Percentiles rank a stretch among this genome's conserved stretches.
Evolutionary conservation across 2,888 invertebrate genomes (phyloP).

Genomic region (Xestia ashworthii): DNA sequence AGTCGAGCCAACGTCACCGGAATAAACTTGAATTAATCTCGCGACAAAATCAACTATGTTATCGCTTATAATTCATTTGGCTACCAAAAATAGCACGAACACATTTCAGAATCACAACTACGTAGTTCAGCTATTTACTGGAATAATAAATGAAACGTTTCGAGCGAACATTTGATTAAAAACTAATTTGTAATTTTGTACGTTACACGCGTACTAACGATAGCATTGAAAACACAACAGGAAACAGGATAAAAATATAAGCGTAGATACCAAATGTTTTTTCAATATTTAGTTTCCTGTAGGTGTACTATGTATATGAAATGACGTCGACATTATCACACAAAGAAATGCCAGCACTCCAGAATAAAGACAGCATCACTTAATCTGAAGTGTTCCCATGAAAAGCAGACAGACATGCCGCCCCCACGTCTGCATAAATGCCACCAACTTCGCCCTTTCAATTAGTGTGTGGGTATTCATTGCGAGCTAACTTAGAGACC

Average conservation of each 20-base stretch:
- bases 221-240: slow-evolving; percentile 36
- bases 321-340: slow-evolving; percentile 14
- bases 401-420: slow-evolving; percentile 71
- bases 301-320: slow-evolving; percentile 6
- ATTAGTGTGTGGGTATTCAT: slow-evolving; percentile 75
- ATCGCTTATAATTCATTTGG: slow-evolving; percentile 48
- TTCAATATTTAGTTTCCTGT: slow-evolving; percentile 19
- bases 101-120: slow-evolving; percentile 37
- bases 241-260: slow-evolving; percentile 42
- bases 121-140: slow-evolving; percentile 36
- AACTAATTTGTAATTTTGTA: slow-evolving; percentile 16
- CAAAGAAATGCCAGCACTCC: slow-evolving; percentile 20
- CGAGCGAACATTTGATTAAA: slow-evolving; percentile 27
- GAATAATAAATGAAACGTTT: slow-evolving; percentile 33
- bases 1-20: slow-evolving; percentile 40
- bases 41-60: slow-evolving; percentile 52
- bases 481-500: slow-evolving; percentile 69
- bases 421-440: slow-evolving; percentile 80
- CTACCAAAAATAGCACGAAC: slow-evolving; percentile 44
- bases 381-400: slow-evolving; percentile 63
- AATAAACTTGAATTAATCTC: slow-evolving; percentile 57
- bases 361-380: slow-evolving; percentile 41
- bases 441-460: slow-evolving; percentile 79
- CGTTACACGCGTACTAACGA: slow-evolving; percentile 18
- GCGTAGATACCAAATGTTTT: slow-evolving; percentile 16